Percentiles rank a stretch among this genome's conserved stretches.
These are phyloP conservation scores for Pangasius djambal DNA, from an alignment of 2,797 vertebrate genomes.

Conservation along the genomic window DNA sequence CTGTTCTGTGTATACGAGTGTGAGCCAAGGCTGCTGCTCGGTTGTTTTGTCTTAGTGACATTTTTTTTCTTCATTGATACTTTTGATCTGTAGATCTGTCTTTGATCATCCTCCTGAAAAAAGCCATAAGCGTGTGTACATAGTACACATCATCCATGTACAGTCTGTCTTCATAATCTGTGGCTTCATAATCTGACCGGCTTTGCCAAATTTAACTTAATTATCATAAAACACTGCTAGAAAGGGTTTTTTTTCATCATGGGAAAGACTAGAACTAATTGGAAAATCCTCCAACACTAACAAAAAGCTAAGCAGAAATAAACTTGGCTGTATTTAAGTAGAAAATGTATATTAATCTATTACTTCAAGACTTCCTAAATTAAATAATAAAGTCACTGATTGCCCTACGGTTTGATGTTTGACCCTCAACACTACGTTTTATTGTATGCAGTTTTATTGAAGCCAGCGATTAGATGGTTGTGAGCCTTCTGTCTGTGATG, in stretches of 20 bases:
- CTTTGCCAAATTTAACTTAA: slow-evolving; percentile 18
- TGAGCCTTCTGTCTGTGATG: slow-evolving; percentile 19
- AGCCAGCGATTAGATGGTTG: slow-evolving; percentile 17
- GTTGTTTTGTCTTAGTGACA: slow-evolving; percentile 27
- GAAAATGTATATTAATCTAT: slow-evolving; percentile 16
- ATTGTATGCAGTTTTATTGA: slow-evolving; percentile 25
- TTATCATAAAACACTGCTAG: slow-evolving; percentile 33
- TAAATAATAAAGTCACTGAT: slow-evolving; percentile 12
- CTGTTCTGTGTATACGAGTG: slow-evolving; percentile 47
- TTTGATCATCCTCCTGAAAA: slow-evolving; percentile 29
- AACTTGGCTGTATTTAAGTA: slow-evolving; percentile 4
- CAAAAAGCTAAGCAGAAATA: slow-evolving; percentile 27
- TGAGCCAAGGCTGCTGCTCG: slow-evolving; percentile 38
- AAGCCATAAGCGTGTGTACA: slow-evolving; percentile 55
- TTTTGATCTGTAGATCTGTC: slow-evolving; percentile 22
- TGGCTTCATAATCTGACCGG: slow-evolving; percentile 39
- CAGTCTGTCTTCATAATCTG: slow-evolving; percentile 26
- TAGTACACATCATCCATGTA: slow-evolving; percentile 30
- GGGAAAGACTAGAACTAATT: slow-evolving; percentile 19
- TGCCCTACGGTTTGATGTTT: slow-evolving; percentile 23
- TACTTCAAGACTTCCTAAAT: background rate
- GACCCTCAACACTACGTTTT: slow-evolving; percentile 39
- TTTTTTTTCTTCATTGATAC: slow-evolving; percentile 23
- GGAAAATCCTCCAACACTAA: slow-evolving; percentile 37
- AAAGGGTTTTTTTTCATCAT: slow-evolving; percentile 18